Evolutionary conservation across 2,888 invertebrate species (phyloP), one percentile per base, ranked within the genome.

Genomic region (Acrobasis suavella): DNA sequence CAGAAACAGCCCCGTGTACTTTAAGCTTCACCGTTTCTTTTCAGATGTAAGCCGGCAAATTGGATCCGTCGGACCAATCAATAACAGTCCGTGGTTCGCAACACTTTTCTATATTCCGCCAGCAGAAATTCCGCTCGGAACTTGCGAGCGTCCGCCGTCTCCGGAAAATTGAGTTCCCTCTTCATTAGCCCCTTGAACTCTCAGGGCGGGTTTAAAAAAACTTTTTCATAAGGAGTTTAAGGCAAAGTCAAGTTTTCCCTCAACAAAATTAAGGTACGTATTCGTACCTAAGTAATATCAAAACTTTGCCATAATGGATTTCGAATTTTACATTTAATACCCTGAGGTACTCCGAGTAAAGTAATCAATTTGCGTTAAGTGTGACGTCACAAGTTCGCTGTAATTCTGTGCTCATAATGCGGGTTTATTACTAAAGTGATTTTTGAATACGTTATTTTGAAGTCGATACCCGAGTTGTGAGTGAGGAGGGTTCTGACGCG

Each of bases 221-320:
- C 77, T 82, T 86, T 84, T 85, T 80, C 81, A 80, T 78, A 84
- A 86, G 82, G 77, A 87, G 81, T 86, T 89, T 83, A 83, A 59
- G 81, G 78, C 77, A 72, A 46, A 87, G 87, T 82, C 82, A 85
- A 89, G 87, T 86, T 89, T 87, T 81, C 87, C 89, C 90, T 90
- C 89, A 89, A 86, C 87, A 83, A 87, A 89, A 89, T 90, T 85
- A 89, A 88, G 87, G 86, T 86, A 81, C 85, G 80, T 83, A 81
- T 85, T 85, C 32, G 32, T 32, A 32, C 32, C 32, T 32, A 32
- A 32, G 32, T 86, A 86, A 87, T 87, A 87, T 85, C 85, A 82
- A 86, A 90, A 89, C 84, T 91, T 89, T 77, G 75, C 73, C 75
- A 73, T 89, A 89, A 90, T 89, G 90, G 90, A 87, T 90, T 89